Conservation (phyloP, 2,888 invertebrate genomes). For the Pandemis heparana region DNA sequence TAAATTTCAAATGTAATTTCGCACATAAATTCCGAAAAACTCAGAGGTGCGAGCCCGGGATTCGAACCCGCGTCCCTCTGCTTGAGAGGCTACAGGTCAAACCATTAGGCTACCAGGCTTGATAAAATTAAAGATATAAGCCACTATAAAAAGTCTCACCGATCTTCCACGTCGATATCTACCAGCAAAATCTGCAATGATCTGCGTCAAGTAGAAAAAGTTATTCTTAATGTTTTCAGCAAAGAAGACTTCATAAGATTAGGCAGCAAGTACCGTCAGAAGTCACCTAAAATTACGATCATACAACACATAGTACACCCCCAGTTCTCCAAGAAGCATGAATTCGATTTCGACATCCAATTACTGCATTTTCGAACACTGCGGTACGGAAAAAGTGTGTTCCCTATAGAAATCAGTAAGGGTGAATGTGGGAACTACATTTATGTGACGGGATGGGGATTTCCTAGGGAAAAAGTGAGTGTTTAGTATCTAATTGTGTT, state of each 20-base stretch:
- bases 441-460: slow-evolving; percentile 72
- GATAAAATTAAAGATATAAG: too few species aligned
- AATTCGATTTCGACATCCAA: slow-evolving; percentile 71
- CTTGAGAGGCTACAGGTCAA: too few species aligned
- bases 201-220: too few species aligned
- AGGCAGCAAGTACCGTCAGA: slow-evolving; percentile 59
- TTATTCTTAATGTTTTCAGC: too few species aligned
- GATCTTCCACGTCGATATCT: too few species aligned
- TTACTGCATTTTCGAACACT: slow-evolving; percentile 57
- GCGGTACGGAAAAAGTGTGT: slow-evolving; percentile 52
- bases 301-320: slow-evolving; percentile 62
- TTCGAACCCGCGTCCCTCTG: too few species aligned
- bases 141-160: too few species aligned
- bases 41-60: too few species aligned
- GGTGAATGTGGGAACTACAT: slow-evolving; percentile 52
- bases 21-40: too few species aligned
- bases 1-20: too few species aligned
- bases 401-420: slow-evolving; percentile 53
- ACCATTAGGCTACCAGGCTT: too few species aligned
- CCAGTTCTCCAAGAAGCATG: slow-evolving; percentile 55
- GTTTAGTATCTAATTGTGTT: not conserved
- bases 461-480: slow-evolving; percentile 63
- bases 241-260: slow-evolving; percentile 59
- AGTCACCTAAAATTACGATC: slow-evolving; percentile 55
- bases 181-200: too few species aligned